A percentile compares a stretch with the other conserved stretches of the same genome.
These are phyloP conservation scores for Chrysotoxum bicinctum DNA, from an alignment of 2,888 invertebrate species.

Conservation along the genomic window DNA sequence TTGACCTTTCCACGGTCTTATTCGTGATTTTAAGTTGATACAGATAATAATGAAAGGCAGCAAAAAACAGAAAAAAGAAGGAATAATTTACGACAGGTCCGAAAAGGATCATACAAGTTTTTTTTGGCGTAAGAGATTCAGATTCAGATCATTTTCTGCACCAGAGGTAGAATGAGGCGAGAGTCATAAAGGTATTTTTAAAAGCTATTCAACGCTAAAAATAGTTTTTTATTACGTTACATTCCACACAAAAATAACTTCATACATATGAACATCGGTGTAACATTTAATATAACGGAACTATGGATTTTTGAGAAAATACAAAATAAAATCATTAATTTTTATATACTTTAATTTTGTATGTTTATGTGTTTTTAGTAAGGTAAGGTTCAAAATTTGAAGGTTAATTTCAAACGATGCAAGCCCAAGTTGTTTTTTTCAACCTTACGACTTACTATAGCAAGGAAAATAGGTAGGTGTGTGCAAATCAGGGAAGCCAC, in stretches of 20 bases:
- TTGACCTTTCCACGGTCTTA: constrained; percentile 52
- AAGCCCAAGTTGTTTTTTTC: too few species aligned
- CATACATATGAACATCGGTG: background rate
- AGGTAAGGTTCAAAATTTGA: too few species aligned
- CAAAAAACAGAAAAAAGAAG: background rate
- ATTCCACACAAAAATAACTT: background rate
- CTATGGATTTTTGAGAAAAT: background rate
- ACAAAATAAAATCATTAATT: background rate
- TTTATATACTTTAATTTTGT: too few species aligned
- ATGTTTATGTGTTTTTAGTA: too few species aligned
- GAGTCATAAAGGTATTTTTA: constrained; percentile 14
- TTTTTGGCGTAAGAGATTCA: too few species aligned
- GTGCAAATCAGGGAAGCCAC: too few species aligned
- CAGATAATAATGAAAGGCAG: background rate
- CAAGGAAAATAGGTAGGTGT: too few species aligned
- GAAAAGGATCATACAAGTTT: constrained; percentile 32
- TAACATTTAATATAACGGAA: background rate
- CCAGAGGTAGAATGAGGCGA: background rate
- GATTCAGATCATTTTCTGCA: background rate
- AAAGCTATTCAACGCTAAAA: background rate
- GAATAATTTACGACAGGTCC: constrained; percentile 13
- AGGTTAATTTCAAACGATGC: too few species aligned
- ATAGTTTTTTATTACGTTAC: background rate
- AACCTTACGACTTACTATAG: too few species aligned
- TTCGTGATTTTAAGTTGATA: constrained; percentile 14